Evolutionary conservation across 2,888 invertebrate genomes (phyloP), one percentile per base, ranked within the genome.

Genomic region (Laothoe populi): DNA sequence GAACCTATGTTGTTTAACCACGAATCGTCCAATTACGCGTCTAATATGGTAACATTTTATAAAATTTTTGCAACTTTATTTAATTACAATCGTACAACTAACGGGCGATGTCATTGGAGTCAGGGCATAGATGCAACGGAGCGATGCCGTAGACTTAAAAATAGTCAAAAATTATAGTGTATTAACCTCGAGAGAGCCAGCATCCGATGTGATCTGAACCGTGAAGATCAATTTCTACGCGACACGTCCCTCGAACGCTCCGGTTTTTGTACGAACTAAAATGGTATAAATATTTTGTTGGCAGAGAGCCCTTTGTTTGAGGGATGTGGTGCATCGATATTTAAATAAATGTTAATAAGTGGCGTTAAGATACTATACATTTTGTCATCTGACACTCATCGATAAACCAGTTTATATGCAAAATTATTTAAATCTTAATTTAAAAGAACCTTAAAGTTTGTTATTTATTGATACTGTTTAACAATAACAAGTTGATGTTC

Each of bases 191-290:
- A 73, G 72, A 66, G 45, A 70, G 75, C 70, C 81, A 81, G 79
- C 76, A 69, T 74, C 78, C 67, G 68, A 75, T 70, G 74, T 74
- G 53, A 53, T 53, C 75, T 78, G 79, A 83, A 84, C 87, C 87
- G 81, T 86, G 73, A 71, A 66, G 70, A 90, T 88, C 80, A 79
- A 87, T 87, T 88, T 53, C 53, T 35, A 35, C 19, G 53, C 53
- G 53, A 53, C 35, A 53, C 53, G 53, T 53, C 35, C 4, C 49
- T 49, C 31, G 53, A 19, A 31, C 35, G 53, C 35, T 53, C 5
- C 19, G 73, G 78, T 80, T 79, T 77, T 77, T 57, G 8, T 53
- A 49, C 19, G 19, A 53, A 19, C 19, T 31, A 31, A 49, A 49
- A 31, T 53, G 53, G 3, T 35, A 10, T 3, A 19, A 4, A 35